A percentile compares a stretch with the other conserved stretches of the same genome.
These are phyloP conservation scores for Sylvia atricapilla DNA, from an alignment of 2,113 vertebrate species.

Conservation along the genomic window DNA sequence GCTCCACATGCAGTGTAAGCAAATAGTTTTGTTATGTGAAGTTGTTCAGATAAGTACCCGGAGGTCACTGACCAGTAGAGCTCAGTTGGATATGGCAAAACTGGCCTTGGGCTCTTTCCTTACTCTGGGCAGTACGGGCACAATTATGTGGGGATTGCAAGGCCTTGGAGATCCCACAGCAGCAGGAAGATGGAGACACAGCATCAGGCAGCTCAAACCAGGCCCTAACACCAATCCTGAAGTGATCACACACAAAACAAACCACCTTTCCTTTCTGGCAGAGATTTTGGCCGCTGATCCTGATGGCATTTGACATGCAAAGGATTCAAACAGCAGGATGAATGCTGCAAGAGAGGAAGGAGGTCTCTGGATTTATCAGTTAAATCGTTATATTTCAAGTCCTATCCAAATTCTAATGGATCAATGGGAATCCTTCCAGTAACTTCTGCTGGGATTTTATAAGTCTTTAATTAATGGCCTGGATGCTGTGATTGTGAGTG, in stretches of 20 bases:
- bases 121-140: not conserved
- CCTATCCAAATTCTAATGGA: slow-evolving; percentile 47
- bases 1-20: not conserved
- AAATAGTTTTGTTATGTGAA: not conserved
- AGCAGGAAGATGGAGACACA: not conserved
- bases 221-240: not conserved
- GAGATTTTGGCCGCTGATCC: not conserved
- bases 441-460: not conserved
- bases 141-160: not conserved
- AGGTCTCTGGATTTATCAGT: not conserved
- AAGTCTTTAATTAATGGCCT: not conserved
- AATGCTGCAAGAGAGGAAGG: not conserved
- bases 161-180: not conserved
- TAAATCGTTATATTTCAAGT: not conserved
- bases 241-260: not conserved
- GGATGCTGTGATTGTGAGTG: not conserved
- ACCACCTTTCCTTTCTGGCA: not conserved
- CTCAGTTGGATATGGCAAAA: not conserved
- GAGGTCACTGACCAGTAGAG: not conserved
- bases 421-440: slow-evolving; percentile 37
- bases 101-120: not conserved
- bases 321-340: not conserved
- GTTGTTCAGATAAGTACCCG: not conserved
- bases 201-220: rapidly evolving
- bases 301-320: not conserved